phyloP scores from a whole-genome alignment of 2,113 vertebrate species.

The Mesoclemmys tuberculata region DNA sequence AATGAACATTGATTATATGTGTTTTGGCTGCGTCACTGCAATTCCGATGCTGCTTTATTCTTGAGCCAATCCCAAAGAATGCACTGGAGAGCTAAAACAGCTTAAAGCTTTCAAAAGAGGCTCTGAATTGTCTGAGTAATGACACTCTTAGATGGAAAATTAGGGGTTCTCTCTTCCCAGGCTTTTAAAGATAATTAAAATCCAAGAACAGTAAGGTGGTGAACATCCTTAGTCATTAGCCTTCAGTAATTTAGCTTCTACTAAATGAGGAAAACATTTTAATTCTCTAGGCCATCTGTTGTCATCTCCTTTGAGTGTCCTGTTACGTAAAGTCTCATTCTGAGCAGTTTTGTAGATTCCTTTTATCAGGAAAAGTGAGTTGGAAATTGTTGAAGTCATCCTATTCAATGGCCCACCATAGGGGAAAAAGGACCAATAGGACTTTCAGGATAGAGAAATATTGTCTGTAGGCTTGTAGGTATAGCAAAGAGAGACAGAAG shows the following conservation, averaged over 20 bases:
- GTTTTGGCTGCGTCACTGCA: conserved; percentile 63
- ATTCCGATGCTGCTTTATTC: conserved; percentile 76
- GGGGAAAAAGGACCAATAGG: neutral
- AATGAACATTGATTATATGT: conserved; percentile 69
- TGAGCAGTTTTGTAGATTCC: conserved; percentile 17
- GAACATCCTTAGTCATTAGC: conserved; percentile 71
- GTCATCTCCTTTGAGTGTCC: conserved; percentile 8
- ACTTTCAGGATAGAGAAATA: neutral
- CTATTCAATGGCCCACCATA: neutral
- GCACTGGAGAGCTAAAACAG: conserved; percentile 56
- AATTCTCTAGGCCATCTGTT: conserved; percentile 75
- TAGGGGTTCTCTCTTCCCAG: conserved; percentile 63
- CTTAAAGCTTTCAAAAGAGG: conserved; percentile 58
- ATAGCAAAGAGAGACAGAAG: neutral
- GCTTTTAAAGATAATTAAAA: conserved; percentile 73
- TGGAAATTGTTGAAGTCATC: neutral
- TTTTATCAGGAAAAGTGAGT: neutral
- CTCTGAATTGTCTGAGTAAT: conserved; percentile 70
- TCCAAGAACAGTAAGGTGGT: conserved; percentile 59
- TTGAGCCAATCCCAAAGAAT: conserved; percentile 61
- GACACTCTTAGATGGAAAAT: conserved; percentile 69
- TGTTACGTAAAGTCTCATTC: conserved; percentile 52
- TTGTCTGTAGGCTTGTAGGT: conserved; percentile 2
- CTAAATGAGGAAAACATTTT: conserved; percentile 65
- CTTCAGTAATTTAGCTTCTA: conserved; percentile 71